These are phyloP conservation scores for Torymus auratus DNA, from an alignment of 2,888 invertebrate species.

Conservation along the genomic window DNA sequence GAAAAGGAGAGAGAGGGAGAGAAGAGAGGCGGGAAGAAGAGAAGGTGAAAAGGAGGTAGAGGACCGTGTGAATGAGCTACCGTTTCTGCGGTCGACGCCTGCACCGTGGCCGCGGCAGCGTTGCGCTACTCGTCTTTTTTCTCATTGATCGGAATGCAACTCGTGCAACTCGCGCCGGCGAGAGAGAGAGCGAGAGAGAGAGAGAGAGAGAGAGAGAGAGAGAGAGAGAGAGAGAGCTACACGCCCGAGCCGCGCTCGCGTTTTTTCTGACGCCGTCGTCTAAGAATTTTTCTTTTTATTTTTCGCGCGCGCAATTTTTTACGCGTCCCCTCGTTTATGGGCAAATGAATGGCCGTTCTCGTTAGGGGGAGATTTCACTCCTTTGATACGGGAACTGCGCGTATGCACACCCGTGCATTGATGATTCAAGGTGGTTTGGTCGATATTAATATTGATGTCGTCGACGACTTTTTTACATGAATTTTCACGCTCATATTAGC, in stretches of 20 bases:
- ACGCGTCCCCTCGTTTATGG: constrained; percentile 39
- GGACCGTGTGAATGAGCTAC: constrained; percentile 72
- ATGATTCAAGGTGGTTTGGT: constrained; percentile 53
- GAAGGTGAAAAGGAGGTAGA: constrained; percentile 52
- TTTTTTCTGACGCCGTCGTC: constrained; percentile 34
- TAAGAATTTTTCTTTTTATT: constrained; percentile 27
- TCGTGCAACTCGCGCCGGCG: constrained; percentile 40
- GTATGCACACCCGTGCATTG: neutral
- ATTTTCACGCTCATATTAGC: constrained; percentile 52
- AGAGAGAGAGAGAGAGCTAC: too few species aligned
- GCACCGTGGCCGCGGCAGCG: constrained; percentile 53
- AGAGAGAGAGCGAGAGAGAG: too few species aligned
- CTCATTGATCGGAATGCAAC: constrained; percentile 69
- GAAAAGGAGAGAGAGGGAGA: constrained; percentile 14
- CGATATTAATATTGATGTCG: constrained; percentile 50
- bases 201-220: neutral
- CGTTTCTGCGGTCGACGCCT: constrained; percentile 68
- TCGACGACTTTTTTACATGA: constrained; percentile 38
- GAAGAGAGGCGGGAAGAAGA: constrained; percentile 45
- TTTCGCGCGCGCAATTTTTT: constrained; percentile 4
- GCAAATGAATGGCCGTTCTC: constrained; percentile 35
- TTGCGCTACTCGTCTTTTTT: constrained; percentile 60
- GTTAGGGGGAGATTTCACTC: constrained; percentile 24
- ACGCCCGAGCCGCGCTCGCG: neutral
- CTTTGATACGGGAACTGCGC: constrained; percentile 7